Evolutionary conservation across 2,888 invertebrate genomes (phyloP).

Genomic region (Drymonia ruficornis): DNA sequence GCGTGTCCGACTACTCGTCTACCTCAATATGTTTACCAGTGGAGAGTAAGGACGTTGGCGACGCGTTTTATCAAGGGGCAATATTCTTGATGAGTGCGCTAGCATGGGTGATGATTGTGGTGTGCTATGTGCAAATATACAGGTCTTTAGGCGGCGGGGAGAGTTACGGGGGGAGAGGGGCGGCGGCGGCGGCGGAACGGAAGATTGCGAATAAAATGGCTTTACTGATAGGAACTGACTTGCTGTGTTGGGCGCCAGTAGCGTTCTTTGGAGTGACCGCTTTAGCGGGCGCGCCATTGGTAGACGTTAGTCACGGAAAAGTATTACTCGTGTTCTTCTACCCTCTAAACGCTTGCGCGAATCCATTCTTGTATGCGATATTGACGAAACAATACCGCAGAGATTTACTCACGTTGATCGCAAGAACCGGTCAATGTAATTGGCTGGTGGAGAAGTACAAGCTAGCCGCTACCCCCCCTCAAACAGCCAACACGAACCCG

Average conservation of each 20-base stretch:
- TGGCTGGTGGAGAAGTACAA: slow-evolving; percentile 75
- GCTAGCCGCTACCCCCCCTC: slow-evolving; percentile 70
- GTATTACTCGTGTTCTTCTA: slow-evolving; percentile 95
- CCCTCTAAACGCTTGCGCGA: slow-evolving; percentile 96
- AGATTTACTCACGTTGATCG: slow-evolving; percentile 88
- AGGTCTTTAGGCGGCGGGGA: slow-evolving; percentile 90
- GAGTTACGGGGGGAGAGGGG: slow-evolving; percentile 86
- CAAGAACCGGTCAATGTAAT: slow-evolving; percentile 83
- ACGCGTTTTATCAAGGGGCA: slow-evolving; percentile 89
- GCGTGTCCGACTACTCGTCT: slow-evolving; percentile 94
- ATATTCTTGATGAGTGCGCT: slow-evolving; percentile 91
- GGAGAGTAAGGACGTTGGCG: slow-evolving; percentile 88
- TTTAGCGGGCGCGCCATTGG: slow-evolving; percentile 92
- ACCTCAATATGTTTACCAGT: slow-evolving; percentile 95
- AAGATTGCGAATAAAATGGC: slow-evolving; percentile 96
- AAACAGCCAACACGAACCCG: slow-evolving; percentile 72
- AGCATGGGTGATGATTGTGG: slow-evolving; percentile 93
- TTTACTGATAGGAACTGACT: slow-evolving; percentile 93
- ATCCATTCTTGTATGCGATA: slow-evolving; percentile 96
- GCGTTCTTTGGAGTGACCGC: slow-evolving; percentile 95
- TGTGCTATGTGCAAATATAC: slow-evolving; percentile 95
- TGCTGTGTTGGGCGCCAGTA: slow-evolving; percentile 94
- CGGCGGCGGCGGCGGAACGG: slow-evolving; percentile 87
- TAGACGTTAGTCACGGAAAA: slow-evolving; percentile 92
- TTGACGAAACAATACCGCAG: slow-evolving; percentile 94